Conservation (phyloP, 37 sponge, comb jelly and placozoan species). For the Lycopodina hypogea region DNA sequence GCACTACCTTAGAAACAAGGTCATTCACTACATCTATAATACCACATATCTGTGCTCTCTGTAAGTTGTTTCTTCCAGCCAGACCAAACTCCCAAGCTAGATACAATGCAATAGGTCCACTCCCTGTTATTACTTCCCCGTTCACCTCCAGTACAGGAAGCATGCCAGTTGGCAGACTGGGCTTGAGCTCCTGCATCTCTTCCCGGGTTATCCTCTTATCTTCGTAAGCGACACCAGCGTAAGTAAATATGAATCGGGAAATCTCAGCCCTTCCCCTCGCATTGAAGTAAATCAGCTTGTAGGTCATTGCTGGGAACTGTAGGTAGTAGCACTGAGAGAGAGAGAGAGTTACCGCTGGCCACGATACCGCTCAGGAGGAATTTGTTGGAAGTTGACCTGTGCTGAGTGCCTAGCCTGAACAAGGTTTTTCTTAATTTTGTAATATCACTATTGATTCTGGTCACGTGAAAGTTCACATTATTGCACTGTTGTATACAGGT, state of each 20-base stretch:
- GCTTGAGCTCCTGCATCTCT: constrained; percentile 23
- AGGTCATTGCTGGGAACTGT: no score
- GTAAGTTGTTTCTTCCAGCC: constrained; percentile 34
- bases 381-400: no score
- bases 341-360: no score
- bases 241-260: constrained; percentile 38
- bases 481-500: no score
- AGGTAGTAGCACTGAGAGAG: no score
- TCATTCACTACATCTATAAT: constrained; percentile 26
- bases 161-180: constrained; percentile 39
- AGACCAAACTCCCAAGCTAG: constrained; percentile 43
- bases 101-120: constrained; percentile 29
- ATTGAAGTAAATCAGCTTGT: constrained; percentile 58
- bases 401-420: no score
- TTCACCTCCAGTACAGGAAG: constrained; percentile 57
- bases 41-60: constrained; percentile 29
- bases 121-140: constrained; percentile 46
- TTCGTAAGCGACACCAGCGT: constrained; percentile 47
- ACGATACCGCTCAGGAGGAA: no score
- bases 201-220: constrained; percentile 12
- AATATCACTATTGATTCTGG: no score
- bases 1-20: background rate
- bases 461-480: no score
- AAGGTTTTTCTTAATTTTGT: no score
- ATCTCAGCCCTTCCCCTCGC: constrained; percentile 38